Base-by-base conservation (phyloP, 2,888 invertebrate genomes). In the Clunio marinus region DNA sequence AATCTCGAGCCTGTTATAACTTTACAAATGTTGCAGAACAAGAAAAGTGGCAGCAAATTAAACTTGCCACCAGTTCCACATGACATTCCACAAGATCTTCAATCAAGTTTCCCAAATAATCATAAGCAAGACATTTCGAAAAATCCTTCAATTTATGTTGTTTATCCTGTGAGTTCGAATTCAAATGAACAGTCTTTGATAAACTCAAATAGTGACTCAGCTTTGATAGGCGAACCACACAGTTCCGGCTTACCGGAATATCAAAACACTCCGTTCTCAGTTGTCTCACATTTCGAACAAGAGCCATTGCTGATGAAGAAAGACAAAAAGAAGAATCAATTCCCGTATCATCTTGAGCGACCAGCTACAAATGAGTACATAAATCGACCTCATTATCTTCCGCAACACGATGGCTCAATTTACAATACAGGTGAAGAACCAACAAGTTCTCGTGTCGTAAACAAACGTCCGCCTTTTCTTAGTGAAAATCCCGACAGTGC, bases 21-120 rank as follows among this genome's bases (percentile, higher is more conserved):
- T 0, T 74, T 87, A 32, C 88, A 88, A 77, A 87, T 88, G 88
- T 81, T 88, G 57, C 86, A 87, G 73, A 81, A 82, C 0, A 80
- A 83, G 72, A 77, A 80, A 70, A 15, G n/a, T 55, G 57, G 58
- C 1, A 60, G 15, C 13, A 37, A 58, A 45, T 37, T 68, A 25
- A 68, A 68, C 25, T 22, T 68, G 15, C 68, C 58, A 27, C 1
- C 73, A 72, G 3, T 63, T 71, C 46, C 51, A 65, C 7, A 55
- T 15, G 22, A 70, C 71, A 72, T 28, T 68, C 72, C 45, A 70
- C 72, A 66, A 35, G 66, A 66, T 1, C 13, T 68, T 15, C 24
- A 45, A 5, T 27, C 58, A 25, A 24, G 7, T n/a, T 15, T 37
- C 4, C 68, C 70, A 68, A 51, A 60, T 51, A 68, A 70, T 69